Evolutionary conservation across 2,113 vertebrate species (phyloP).

Genomic region (Coturnix japonica): DNA sequence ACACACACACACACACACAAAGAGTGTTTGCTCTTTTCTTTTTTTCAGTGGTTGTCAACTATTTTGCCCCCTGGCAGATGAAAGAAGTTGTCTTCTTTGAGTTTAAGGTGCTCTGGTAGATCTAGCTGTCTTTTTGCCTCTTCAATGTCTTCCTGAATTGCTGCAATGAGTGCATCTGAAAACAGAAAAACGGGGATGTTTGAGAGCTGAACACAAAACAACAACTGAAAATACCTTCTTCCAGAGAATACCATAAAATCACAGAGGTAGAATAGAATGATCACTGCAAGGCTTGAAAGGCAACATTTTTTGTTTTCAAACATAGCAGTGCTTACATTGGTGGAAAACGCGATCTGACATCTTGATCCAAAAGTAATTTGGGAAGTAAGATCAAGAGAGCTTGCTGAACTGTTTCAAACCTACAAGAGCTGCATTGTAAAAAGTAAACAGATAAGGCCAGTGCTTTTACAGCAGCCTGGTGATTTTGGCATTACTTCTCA

Average conservation of each 20-base stretch:
- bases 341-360: too few species aligned
- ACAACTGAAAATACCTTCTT: neutral
- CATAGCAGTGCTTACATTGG: too few species aligned
- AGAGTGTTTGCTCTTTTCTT: neutral
- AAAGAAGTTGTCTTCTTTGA: slow-evolving; percentile 92
- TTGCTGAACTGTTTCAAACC: neutral
- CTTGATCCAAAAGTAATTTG: neutral
- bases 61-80: slow-evolving; percentile 75
- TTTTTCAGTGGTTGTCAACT: slow-evolving; percentile 82
- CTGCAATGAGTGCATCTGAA: slow-evolving; percentile 88
- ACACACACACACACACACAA: too few species aligned
- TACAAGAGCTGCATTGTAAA: neutral
- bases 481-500: neutral
- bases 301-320: neutral
- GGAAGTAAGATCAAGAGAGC: neutral
- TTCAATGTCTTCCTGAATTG: slow-evolving; percentile 87
- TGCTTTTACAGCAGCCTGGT: neutral
- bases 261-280: neutral
- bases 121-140: slow-evolving; percentile 86
- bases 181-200: neutral
- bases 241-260: neutral
- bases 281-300: neutral
- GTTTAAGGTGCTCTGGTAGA: slow-evolving; percentile 85
- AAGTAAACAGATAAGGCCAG: neutral
- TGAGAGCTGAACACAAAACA: neutral